Base-by-base conservation (phyloP, 2,113 vertebrate species). In the Psittacula cyanocephala region DNA sequence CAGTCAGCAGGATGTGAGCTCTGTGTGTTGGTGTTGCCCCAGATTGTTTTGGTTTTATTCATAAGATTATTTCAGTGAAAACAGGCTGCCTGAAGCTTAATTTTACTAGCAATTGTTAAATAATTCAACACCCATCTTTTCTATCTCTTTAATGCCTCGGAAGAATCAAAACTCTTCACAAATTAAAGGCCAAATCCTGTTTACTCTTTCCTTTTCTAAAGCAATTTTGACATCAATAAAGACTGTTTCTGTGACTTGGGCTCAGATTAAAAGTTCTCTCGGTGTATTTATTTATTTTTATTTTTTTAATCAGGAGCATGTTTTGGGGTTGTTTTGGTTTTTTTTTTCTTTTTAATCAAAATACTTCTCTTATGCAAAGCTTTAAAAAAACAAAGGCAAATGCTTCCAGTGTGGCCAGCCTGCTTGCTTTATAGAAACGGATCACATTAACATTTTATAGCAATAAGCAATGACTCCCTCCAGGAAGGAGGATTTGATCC, bases 161-260 rank as follows among this genome's bases (percentile, higher is more conserved):
- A 91, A 92, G 93, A 93, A 95, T 92, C 90, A 94, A 95, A 88
- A 13, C 71, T 49, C 83, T 87, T 83, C 92, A 87, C 65, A 95
- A 97, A 95, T 96, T 87, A 91, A 92, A 94, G 95, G 95, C 83
- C 92, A 96, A 93, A 96, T 94, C 88, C 90, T 94, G 90, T 93
- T 97, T 96, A 94, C 85, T 92, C 83, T 69, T 92, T 52, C 83
- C 37, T 92, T 92, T 75, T 81, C 77, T 81, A 76, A 90, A 93
- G 86, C 81, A 84, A 79, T n/a, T 95, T 67, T 91, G 90, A 94
- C 95, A 93, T 95, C 86, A 91, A n/a, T 78, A 84, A 96, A 83
- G 52, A 23, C 80, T 90, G 72, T 0, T 86, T 83, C 70, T 95
- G 60, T 92, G 91, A 92, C 88, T 92, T 79, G 60, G 43, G 65